phyloP scores from a whole-genome alignment of 2,797 vertebrate species.

The Melanotaenia nigrans region DNA sequence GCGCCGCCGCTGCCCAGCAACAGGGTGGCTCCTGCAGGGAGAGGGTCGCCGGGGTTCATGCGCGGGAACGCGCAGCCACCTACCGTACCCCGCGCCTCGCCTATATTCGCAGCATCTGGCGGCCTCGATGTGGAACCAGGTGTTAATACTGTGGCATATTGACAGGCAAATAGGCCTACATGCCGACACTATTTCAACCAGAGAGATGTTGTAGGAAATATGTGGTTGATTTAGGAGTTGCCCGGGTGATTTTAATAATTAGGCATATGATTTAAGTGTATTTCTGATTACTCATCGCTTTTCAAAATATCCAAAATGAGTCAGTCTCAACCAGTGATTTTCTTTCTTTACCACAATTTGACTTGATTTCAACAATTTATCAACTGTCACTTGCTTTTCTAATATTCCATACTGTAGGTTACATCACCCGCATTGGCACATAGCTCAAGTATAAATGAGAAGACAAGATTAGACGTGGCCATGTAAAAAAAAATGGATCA shows the following conservation, averaged over 20 bases:
- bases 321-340: neutral
- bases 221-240: constrained; percentile 15
- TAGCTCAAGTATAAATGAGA: neutral
- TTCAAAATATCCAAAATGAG: neutral
- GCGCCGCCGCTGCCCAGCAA: constrained; percentile 76
- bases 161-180: constrained; percentile 43
- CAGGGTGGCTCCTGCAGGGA: constrained; percentile 69
- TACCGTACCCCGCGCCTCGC: neutral
- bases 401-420: neutral
- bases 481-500: constrained; percentile 19
- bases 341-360: neutral
- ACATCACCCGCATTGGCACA: neutral
- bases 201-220: constrained; percentile 6
- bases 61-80: constrained; percentile 38
- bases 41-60: constrained; percentile 71
- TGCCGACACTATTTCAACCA: constrained; percentile 23
- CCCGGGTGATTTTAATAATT: neutral
- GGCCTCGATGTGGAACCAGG: constrained; percentile 62
- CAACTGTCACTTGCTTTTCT: neutral
- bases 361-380: neutral
- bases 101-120: constrained; percentile 20
- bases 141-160: constrained; percentile 68
- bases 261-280: neutral
- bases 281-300: neutral
- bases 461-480: constrained; percentile 2